phyloP scores from a whole-genome alignment of 2,888 invertebrate species.

The Nephrotoma guestfalica region DNA sequence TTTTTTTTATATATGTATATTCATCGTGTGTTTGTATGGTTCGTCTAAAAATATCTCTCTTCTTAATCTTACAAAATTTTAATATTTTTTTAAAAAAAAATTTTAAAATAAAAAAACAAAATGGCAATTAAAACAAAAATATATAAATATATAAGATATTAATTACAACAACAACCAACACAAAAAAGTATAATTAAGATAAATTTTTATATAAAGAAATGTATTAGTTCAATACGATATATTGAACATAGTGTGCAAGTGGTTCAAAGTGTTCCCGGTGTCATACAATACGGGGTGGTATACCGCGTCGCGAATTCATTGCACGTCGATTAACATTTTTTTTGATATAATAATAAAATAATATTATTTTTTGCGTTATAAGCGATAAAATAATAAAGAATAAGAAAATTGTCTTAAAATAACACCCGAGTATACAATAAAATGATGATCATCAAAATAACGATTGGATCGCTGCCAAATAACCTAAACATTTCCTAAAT shows the following conservation, averaged over 20 bases:
- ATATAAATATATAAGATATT: background rate
- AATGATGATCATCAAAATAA: background rate
- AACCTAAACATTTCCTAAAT: background rate
- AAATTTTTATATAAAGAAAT: background rate
- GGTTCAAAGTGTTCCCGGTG: background rate
- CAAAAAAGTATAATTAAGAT: background rate
- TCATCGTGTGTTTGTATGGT: background rate
- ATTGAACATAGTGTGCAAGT: background rate
- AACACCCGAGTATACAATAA: background rate
- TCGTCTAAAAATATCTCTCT: background rate
- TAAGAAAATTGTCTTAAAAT: background rate
- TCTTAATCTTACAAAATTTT: background rate
- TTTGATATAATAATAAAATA: background rate
- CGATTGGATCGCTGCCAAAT: background rate
- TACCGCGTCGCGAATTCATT: background rate
- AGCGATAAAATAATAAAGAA: background rate
- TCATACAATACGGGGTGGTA: background rate
- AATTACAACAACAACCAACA: background rate
- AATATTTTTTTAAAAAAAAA: background rate
- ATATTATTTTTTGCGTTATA: background rate
- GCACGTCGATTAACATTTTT: background rate
- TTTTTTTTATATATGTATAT: background rate
- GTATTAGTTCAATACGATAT: background rate
- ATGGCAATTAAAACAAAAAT: background rate
- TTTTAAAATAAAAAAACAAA: background rate